Conservation (phyloP, 2,113 vertebrate species). For the Catharus bicknelli region DNA sequence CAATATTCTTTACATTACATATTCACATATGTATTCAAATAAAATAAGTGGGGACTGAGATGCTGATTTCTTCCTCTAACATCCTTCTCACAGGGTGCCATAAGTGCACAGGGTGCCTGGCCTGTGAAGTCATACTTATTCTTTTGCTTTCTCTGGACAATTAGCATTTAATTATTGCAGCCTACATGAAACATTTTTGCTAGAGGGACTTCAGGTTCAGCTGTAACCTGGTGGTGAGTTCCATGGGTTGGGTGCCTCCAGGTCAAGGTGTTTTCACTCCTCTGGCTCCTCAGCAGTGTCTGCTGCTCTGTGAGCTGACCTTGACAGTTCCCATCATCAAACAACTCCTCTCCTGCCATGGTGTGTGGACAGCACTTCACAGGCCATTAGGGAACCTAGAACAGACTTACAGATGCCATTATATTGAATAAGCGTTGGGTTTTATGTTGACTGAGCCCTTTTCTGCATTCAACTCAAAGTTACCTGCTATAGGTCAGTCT, state of each 20-base stretch:
- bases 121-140: neutral
- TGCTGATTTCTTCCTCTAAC: neutral
- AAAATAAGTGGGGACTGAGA: neutral
- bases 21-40: neutral
- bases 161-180: neutral
- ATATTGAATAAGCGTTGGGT: neutral
- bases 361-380: neutral
- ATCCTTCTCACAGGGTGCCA: neutral
- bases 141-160: neutral
- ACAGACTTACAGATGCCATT: neutral
- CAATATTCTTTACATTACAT: neutral
- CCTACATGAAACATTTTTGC: neutral
- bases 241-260: neutral
- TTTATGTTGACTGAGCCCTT: neutral
- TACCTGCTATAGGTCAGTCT: neutral
- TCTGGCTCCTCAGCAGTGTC: neutral
- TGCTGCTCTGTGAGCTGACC: accelerated
- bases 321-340: neutral
- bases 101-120: neutral
- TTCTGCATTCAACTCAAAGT: neutral
- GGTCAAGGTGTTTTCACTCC: neutral
- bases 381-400: neutral
- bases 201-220: neutral
- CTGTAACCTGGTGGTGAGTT: neutral
- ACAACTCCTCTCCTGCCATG: neutral